These are phyloP conservation scores for Leucophora obtusa DNA, from an alignment of 2,888 invertebrate genomes.

Conservation along the genomic window DNA sequence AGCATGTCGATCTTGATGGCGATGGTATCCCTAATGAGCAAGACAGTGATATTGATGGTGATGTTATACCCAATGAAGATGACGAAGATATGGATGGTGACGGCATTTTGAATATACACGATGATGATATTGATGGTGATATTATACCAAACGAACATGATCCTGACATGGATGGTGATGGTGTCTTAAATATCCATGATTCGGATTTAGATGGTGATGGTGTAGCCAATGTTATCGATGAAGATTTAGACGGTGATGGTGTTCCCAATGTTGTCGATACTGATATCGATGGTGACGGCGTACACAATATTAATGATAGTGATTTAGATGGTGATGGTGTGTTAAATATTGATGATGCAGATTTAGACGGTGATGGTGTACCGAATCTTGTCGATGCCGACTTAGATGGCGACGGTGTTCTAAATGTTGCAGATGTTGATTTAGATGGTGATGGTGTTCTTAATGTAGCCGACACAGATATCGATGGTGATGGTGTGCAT, in stretches of 20 bases:
- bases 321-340: slow-evolving; percentile 76
- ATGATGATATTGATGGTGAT: slow-evolving; percentile 71
- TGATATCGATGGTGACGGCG: slow-evolving; percentile 70
- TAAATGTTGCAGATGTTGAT: slow-evolving; percentile 73
- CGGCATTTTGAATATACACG: slow-evolving; percentile 70
- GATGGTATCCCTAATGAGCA: slow-evolving; percentile 71
- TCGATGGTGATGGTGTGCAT: slow-evolving; percentile 66
- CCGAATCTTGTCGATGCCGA: slow-evolving; percentile 78
- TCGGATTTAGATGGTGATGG: slow-evolving; percentile 78
- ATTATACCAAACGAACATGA: slow-evolving; percentile 76
- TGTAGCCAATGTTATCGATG: slow-evolving; percentile 78
- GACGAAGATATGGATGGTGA: slow-evolving; percentile 67
- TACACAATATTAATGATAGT: slow-evolving; percentile 71
- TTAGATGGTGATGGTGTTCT: slow-evolving; percentile 76
- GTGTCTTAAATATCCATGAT: slow-evolving; percentile 65
- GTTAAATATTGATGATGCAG: slow-evolving; percentile 74
- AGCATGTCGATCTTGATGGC: slow-evolving; percentile 63
- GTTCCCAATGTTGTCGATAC: slow-evolving; percentile 74
- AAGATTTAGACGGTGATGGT: slow-evolving; percentile 73
- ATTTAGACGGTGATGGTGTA: slow-evolving; percentile 78
- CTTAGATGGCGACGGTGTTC: slow-evolving; percentile 79
- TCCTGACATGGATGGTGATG: slow-evolving; percentile 69
- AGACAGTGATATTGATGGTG: slow-evolving; percentile 67
- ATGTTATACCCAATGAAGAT: slow-evolving; percentile 70
- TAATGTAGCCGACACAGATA: slow-evolving; percentile 68